phyloP scores from a whole-genome alignment of 2,113 vertebrate genomes.

The Tamias sibiricus region DNA sequence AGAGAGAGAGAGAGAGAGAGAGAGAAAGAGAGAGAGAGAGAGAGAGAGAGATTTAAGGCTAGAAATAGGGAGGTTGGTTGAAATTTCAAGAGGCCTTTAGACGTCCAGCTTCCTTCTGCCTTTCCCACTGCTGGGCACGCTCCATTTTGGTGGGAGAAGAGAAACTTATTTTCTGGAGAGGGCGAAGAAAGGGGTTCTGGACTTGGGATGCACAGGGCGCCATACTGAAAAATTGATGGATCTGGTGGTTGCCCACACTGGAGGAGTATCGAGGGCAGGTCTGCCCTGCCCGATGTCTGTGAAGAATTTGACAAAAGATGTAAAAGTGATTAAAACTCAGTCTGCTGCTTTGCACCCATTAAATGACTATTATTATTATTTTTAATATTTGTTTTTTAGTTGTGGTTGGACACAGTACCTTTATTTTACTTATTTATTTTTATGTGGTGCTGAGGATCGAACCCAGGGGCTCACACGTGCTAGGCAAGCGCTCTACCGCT shows the following conservation, averaged over 20 bases:
- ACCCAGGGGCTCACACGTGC: too few relatives aligned
- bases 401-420: too few relatives aligned
- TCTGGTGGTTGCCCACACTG: rapidly evolving
- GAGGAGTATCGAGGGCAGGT: neutral
- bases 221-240: neutral
- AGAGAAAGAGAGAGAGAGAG: too few relatives aligned
- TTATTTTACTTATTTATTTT: too few relatives aligned
- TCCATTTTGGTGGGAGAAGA: too few relatives aligned
- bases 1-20: too few relatives aligned
- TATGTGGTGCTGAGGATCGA: too few relatives aligned
- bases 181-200: neutral
- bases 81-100: neutral
- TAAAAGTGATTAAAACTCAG: neutral
- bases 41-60: neutral
- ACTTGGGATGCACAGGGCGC: rapidly evolving
- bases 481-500: too few relatives aligned
- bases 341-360: neutral
- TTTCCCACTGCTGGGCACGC: neutral
- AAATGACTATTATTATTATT: too few relatives aligned
- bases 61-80: neutral
- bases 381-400: too few relatives aligned
- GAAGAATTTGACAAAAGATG: neutral
- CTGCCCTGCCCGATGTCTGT: neutral
- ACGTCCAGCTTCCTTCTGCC: neutral
- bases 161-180: neutral